Evolutionary conservation across 2,797 vertebrate genomes (phyloP).

Genomic region (Thalassophryne amazonica): DNA sequence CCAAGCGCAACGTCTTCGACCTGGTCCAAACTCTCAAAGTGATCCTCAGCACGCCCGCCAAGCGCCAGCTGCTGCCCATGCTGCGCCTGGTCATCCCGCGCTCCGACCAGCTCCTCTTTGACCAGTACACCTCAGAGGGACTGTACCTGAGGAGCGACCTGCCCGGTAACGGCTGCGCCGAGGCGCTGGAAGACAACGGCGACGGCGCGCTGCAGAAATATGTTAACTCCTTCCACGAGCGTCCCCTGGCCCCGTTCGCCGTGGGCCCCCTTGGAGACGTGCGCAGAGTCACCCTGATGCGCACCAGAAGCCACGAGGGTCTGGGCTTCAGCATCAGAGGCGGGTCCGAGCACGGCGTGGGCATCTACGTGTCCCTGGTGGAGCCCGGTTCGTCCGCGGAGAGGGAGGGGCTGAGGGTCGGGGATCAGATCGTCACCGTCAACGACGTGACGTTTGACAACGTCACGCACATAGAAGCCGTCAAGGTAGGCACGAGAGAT

Average conservation of each 20-base stretch:
- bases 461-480: slow-evolving; percentile 89
- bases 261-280: slow-evolving; percentile 64
- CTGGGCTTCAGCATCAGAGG: slow-evolving; percentile 96
- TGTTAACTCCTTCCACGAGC: slow-evolving; percentile 44
- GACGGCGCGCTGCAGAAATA: slow-evolving; percentile 39
- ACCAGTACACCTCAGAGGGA: slow-evolving; percentile 93
- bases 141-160: slow-evolving; percentile 81
- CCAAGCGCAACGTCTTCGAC: slow-evolving; percentile 93
- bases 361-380: slow-evolving; percentile 93
- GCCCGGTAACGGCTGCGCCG: slow-evolving; percentile 34
- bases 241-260: slow-evolving; percentile 17
- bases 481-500: slow-evolving; percentile 80
- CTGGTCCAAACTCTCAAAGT: slow-evolving; percentile 90
- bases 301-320: slow-evolving; percentile 88
- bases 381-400: slow-evolving; percentile 91
- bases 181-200: slow-evolving; percentile 29
- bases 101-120: slow-evolving; percentile 94
- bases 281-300: slow-evolving; percentile 84
- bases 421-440: slow-evolving; percentile 91
- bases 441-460: slow-evolving; percentile 85
- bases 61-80: slow-evolving; percentile 90
- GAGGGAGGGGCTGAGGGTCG: slow-evolving; percentile 88
- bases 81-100: slow-evolving; percentile 91
- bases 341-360: slow-evolving; percentile 91
- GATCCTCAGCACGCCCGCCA: slow-evolving; percentile 83